A percentile compares a stretch with the other conserved stretches of the same genome.
phyloP scores from a whole-genome alignment of 2,888 invertebrate species.

The Diaphora mendica region DNA sequence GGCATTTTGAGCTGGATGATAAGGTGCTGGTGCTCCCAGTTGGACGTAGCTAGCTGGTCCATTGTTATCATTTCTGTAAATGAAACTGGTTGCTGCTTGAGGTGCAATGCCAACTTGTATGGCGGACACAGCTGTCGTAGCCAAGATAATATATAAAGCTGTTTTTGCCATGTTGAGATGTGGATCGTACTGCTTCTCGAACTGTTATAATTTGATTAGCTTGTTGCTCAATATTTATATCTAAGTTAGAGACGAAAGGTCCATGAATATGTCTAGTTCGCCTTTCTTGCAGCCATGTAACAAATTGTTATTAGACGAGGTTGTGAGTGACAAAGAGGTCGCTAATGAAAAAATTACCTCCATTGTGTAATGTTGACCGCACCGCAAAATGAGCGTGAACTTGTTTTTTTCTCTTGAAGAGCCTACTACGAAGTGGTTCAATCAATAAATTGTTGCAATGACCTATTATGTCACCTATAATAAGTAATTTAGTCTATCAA shows the following conservation, averaged over 20 bases:
- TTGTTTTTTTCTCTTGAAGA: constrained; percentile 61
- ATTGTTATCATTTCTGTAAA: constrained; percentile 81
- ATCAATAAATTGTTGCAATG: constrained; percentile 40
- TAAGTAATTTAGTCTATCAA: background rate
- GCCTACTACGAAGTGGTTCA: constrained; percentile 43
- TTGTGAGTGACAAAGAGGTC: constrained; percentile 80
- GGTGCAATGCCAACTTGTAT: constrained; percentile 77
- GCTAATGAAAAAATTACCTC: constrained; percentile 71
- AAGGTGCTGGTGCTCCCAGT: constrained; percentile 67
- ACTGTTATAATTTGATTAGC: constrained; percentile 78
- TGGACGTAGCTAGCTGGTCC: constrained; percentile 81
- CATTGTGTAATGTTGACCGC: constrained; percentile 72
- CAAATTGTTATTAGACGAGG: constrained; percentile 82
- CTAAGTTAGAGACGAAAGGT: constrained; percentile 73
- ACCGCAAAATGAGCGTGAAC: constrained; percentile 67
- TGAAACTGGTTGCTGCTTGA: constrained; percentile 85
- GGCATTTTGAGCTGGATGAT: constrained; percentile 65
- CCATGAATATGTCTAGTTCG: constrained; percentile 67
- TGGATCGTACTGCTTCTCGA: constrained; percentile 67
- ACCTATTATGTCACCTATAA: constrained; percentile 43
- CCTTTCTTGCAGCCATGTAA: constrained; percentile 82
- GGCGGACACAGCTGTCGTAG: constrained; percentile 62
- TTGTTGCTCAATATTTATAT: constrained; percentile 84
- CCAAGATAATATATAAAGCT: constrained; percentile 64
- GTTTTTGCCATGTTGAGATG: constrained; percentile 75